Evolutionary conservation across 2,797 vertebrate genomes (phyloP).

Genomic region (Tympanoctomys barrerae): DNA sequence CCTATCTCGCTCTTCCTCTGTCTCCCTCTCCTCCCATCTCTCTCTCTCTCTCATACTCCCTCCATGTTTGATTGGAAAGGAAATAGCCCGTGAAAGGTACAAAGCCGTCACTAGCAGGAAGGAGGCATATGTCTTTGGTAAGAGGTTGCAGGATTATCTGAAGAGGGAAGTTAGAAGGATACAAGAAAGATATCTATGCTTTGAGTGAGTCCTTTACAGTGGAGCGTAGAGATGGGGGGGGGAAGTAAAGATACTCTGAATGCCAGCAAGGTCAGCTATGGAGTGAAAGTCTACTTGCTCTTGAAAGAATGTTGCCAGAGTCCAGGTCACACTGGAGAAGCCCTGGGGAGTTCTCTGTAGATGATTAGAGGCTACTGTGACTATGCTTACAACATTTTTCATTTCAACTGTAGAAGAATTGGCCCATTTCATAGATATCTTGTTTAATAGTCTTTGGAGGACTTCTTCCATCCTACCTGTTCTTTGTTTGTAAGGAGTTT

Average conservation of each 20-base stretch:
- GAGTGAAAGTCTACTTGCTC: neutral
- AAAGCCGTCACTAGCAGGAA: neutral
- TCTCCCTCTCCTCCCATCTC: neutral
- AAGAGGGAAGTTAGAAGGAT: neutral
- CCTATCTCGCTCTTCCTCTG: too few species aligned
- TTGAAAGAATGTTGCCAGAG: neutral
- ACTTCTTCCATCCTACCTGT: neutral
- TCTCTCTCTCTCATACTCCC: neutral
- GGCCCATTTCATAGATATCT: neutral
- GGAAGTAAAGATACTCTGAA: neutral
- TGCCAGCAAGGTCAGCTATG: neutral
- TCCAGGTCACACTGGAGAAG: neutral
- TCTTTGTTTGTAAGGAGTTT: too few species aligned
- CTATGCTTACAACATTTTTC: neutral
- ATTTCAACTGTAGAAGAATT: neutral
- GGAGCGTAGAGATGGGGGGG: neutral
- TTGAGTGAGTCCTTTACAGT: neutral
- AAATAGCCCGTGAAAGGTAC: neutral
- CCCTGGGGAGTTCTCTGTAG: neutral
- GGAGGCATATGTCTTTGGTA: neutral
- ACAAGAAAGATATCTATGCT: neutral
- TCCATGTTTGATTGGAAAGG: neutral
- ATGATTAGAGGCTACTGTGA: neutral
- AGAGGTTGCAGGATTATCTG: neutral
- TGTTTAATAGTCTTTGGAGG: constrained; percentile 10